Base-by-base conservation (phyloP, 2,113 vertebrate species). In the Amblyopsis rosae region DNA sequence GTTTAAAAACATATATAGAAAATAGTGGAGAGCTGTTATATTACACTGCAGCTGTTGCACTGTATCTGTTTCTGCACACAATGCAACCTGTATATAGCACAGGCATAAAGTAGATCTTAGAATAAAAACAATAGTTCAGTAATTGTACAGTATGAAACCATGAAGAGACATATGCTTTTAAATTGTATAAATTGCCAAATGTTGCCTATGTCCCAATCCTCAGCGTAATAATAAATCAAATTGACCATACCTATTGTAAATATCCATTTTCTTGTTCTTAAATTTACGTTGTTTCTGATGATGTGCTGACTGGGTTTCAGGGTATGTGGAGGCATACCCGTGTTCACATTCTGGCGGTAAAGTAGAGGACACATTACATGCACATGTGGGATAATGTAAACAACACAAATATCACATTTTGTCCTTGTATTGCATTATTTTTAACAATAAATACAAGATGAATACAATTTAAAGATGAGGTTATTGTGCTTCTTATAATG, bases 241-340 rank as follows among this genome's bases (percentile, higher is more conserved):
- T 41, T 62, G 9, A 3, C 19, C 77, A 41, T 82, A 90, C 91
- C 82, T 64, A 69, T 81, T 91, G 82, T 88, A 88, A 76, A 93
- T 92, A 70, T 94, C 88, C 61, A 89, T n/a, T 82, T 94, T 96
- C 81, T 94, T 69, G 90, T 91, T 91, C 93, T 93, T 95, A 88
- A 96, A 86, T 90, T 94, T 95, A 60, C 94, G 91, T 2, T 90
- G 95, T 91, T 93, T 96, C 93, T 87, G 94, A 82, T 79, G 92
- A 69, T 92, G 94, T 77, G 90, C 86, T 72, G 87, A 90, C 67
- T 94, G 90, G 69, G 88, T 81, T 15, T 91, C 93, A 26, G 96
- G 95, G 75, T 94, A 96, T 46, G 95, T 83, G 0, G 96, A 98
- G 62, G 96, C 96, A 61, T 98, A 98, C 59, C 96, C 96, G 67